Evolutionary conservation across 2,797 vertebrate genomes (phyloP), one percentile per base, ranked within the genome.

Genomic region (Hippocampus kuda): DNA sequence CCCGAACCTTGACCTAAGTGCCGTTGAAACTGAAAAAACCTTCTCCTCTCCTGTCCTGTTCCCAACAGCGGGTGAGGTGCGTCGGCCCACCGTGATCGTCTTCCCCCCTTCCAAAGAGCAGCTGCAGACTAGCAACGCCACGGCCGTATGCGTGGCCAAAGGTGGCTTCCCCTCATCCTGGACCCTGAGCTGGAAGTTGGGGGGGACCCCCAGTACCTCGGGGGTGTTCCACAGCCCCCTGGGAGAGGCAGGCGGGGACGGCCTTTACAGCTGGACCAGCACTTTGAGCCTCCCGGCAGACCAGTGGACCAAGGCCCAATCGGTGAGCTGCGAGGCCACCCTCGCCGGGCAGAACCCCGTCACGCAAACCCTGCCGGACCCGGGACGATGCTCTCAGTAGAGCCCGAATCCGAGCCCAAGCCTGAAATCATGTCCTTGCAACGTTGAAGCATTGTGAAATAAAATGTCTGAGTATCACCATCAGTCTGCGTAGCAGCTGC

Each of bases 181-280:
- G 66, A 67, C 16, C 22, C 20, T 67, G 66, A 10, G 18, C 66
- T 67, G 49, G 66, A 54, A 67, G 30, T 30, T 67, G 49, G 66
- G 11, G 16, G 66, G 66, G 49, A n/a, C 5, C 48, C 2, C 26
- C 49, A 13, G 3, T 9, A 48, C 24, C 15, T 48, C 63, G 12
- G 48, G 34, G 30, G 27, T 34, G 49, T 34, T 27, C 4, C 18
- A 16, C 27, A 54, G 49, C 49, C 27, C 20, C 30, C 26, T 2
- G 18, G 66, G 11, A 11, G 20, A 34, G 66, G 18, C 34, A 1
- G 15, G n/a, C 11, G 24, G 2, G 24, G 30, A 34, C 27, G 27
- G 46, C 18, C 49, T n/a, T 20, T 67, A n/a, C 49, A n/a, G 49
- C 49, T 67, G 66, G 66, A 67, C 66, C 66, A 54, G 66, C 66